Evolutionary conservation across 2,888 invertebrate genomes (phyloP), one percentile per base, ranked within the genome.

Genomic region (Spatulosminthurus flaviceps): DNA sequence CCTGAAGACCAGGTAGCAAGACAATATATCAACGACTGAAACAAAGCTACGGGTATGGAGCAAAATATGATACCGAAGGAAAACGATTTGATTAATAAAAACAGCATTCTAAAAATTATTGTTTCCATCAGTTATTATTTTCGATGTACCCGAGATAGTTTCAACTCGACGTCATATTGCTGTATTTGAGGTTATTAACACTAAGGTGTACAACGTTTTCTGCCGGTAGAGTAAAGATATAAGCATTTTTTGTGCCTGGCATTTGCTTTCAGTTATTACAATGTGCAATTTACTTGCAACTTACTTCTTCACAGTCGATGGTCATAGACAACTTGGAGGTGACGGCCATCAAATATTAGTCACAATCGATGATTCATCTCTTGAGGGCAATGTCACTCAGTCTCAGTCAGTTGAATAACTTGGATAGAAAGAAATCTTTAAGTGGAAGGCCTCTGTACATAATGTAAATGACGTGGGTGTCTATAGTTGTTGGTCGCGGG

Each of bases 321-420:
- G 51, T 51, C 51, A 51, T n/a, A 51, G 51, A 11, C n/a, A 19
- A 5, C 5, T 51, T 51, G 16, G 51, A 51, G 51, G 51, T 51
- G 51, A 51, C 51, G 51, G 51, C 5, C 51, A 51, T 51, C n/a
- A 51, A 51, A 13, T 51, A 51, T 51, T 51, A 51, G 51, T 51
- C 51, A 51, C 51, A 51, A 51, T 51, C 51, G 51, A n/a, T 51
- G 51, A 51, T 51, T 51, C 51, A 51, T 51, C 51, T 51, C 51
- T 9, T 51, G 51, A 16, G 51, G 51, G 51, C 51, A 51, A 51
- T 51, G 51, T 51, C 51, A 51, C 51, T 51, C 5, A 51, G 4
- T 34, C 5, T 34, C 5, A 51, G 51, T 19, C 51, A n/a, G n/a
- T 51, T 51, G 51, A 51, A 51, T 51, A 51, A 16, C 51, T 11